Evolutionary conservation across 2,888 invertebrate species (phyloP).

Genomic region (Troides oblongomaculatus): DNA sequence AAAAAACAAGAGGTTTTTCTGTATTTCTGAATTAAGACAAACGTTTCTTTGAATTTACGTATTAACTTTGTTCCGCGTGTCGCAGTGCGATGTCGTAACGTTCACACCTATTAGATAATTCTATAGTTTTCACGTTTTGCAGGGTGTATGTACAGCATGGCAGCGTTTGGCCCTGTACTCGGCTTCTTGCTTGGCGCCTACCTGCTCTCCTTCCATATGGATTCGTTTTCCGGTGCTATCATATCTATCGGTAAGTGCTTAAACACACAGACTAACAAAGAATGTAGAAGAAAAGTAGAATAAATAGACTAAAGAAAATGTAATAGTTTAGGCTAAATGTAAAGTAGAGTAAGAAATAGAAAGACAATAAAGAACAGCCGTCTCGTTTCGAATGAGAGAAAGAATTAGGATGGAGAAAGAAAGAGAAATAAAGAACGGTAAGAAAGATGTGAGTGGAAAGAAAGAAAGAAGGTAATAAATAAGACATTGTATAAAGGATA

Average conservation of each 20-base stretch:
- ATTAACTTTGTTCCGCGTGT: not conserved
- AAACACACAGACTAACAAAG: not conserved
- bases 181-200: constrained; percentile 96
- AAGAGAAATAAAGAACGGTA: no score
- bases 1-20: not conserved
- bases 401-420: no score
- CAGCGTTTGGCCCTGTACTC: constrained; percentile 96
- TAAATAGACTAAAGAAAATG: no score
- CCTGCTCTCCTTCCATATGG: constrained; percentile 94
- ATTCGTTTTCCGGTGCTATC: constrained; percentile 87
- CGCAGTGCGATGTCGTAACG: not conserved
- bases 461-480: no score
- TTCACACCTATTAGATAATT: not conserved
- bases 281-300: no score
- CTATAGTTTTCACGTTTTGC: constrained; percentile 26
- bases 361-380: no score
- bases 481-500: no score
- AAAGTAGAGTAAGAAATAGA: no score
- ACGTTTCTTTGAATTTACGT: not conserved
- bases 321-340: no score
- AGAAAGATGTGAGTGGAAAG: no score
- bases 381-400: no score
- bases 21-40: not conserved
- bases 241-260: constrained; percentile 84
- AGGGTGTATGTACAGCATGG: constrained; percentile 98